A percentile compares a stretch with the other conserved stretches of the same genome.
Conservation (phyloP, 2,797 vertebrate species). For the Psittacula echo region DNA sequence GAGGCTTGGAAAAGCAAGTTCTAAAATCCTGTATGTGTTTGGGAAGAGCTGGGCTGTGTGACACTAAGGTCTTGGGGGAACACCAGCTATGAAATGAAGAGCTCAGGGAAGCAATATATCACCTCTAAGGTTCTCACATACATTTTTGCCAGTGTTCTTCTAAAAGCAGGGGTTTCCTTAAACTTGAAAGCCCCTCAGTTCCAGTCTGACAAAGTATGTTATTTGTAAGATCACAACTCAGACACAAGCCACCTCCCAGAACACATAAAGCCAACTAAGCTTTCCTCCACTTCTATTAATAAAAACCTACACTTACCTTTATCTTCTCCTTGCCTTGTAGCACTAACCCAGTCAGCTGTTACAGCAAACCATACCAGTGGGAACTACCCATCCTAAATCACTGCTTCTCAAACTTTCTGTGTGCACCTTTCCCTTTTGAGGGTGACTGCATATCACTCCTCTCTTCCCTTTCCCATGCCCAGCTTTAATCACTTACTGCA, state of each 20-base stretch:
- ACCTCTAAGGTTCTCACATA: not conserved
- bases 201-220: not conserved
- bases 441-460: not conserved
- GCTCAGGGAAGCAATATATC: rapidly evolving
- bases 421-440: not conserved
- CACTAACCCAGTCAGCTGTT: rapidly evolving
- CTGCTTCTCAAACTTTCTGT: not conserved
- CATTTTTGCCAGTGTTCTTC: rapidly evolving
- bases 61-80: not conserved
- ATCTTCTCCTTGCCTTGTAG: not conserved
- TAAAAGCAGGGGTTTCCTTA: not conserved
- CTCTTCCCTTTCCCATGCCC: not conserved
- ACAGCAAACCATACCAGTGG: too few relatives aligned
- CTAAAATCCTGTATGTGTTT: rapidly evolving
- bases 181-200: not conserved
- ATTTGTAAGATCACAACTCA: not conserved
- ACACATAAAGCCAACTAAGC: rapidly evolving
- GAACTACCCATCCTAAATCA: not conserved
- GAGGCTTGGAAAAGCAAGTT: not conserved
- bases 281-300: not conserved
- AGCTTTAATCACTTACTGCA: not conserved
- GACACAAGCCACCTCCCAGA: not conserved
- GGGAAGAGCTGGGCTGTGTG: not conserved
- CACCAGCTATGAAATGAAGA: rapidly evolving
- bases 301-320: not conserved